Evolutionary conservation across 2,797 vertebrate genomes (phyloP).

Genomic region (Chiroxiphia lanceolata): DNA sequence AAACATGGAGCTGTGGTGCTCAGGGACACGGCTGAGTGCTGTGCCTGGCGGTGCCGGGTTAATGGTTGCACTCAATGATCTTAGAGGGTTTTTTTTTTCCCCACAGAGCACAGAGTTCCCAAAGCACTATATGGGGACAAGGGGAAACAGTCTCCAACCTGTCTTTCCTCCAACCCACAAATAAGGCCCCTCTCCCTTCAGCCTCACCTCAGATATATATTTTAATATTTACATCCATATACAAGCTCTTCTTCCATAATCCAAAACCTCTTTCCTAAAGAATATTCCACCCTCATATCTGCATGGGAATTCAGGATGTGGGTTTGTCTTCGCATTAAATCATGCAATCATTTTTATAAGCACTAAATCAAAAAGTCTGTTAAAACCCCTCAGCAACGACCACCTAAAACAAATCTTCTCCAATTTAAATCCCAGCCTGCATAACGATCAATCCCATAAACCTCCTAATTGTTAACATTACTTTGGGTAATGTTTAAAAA

Average conservation of each 20-base stretch:
- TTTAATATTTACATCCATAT: too few relatives aligned
- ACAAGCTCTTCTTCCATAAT: accelerated
- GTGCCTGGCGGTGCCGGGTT: neutral
- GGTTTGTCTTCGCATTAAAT: neutral
- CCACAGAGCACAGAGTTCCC: neutral
- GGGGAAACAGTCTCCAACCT: neutral
- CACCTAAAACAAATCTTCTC: slow-evolving; percentile 32
- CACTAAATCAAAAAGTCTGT: slow-evolving; percentile 34
- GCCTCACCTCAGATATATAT: neutral
- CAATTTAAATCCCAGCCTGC: slow-evolving; percentile 36
- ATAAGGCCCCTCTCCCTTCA: neutral
- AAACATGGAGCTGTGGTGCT: neutral
- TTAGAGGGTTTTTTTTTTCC: accelerated
- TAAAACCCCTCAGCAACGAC: neutral
- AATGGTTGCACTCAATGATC: neutral
- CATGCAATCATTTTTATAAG: neutral
- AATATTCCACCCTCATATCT: neutral
- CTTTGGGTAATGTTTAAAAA: slow-evolving; percentile 75
- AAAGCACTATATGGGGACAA: accelerated
- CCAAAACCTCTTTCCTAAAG: neutral
- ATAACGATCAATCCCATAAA: slow-evolving; percentile 68
- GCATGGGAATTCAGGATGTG: neutral
- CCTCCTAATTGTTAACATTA: slow-evolving; percentile 73
- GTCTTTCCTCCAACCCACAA: neutral
- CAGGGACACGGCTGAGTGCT: neutral